Percentiles rank a stretch among this genome's conserved stretches.
phyloP scores from a whole-genome alignment of 2,797 vertebrate genomes.

The Halcyon smyrnensis region DNA sequence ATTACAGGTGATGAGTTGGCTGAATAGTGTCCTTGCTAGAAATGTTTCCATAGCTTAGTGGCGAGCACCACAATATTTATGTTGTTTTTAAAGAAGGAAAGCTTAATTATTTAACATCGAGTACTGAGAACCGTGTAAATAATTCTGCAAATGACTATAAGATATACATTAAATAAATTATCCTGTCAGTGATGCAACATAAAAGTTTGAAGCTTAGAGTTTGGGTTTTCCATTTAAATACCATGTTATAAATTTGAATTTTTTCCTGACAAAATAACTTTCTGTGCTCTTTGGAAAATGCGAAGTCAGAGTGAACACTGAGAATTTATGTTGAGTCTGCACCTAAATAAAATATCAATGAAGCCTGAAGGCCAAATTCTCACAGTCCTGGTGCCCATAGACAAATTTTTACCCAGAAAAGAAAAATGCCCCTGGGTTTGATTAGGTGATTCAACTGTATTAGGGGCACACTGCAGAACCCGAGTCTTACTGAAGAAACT shows the following conservation, averaged over 20 bases:
- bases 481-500: not conserved
- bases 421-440: not conserved
- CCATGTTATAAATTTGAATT: not conserved
- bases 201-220: not conserved
- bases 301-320: not conserved
- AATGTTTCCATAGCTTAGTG: not conserved
- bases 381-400: not conserved
- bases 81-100: not conserved
- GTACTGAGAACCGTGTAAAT: not conserved
- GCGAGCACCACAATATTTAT: not conserved
- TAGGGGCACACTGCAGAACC: not conserved
- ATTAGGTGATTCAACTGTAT: not conserved
- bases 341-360: not conserved
- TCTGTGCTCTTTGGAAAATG: not conserved
- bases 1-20: not conserved
- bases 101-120: not conserved
- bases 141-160: not conserved
- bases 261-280: not conserved
- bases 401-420: not conserved
- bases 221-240: not conserved
- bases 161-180: not conserved
- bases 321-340: not conserved
- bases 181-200: not conserved
- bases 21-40: not conserved
- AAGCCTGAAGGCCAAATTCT: slow-evolving; percentile 17